Evolutionary conservation across 2,888 invertebrate genomes (phyloP), one percentile per base, ranked within the genome.

Genomic region (Dasypogon diadema): DNA sequence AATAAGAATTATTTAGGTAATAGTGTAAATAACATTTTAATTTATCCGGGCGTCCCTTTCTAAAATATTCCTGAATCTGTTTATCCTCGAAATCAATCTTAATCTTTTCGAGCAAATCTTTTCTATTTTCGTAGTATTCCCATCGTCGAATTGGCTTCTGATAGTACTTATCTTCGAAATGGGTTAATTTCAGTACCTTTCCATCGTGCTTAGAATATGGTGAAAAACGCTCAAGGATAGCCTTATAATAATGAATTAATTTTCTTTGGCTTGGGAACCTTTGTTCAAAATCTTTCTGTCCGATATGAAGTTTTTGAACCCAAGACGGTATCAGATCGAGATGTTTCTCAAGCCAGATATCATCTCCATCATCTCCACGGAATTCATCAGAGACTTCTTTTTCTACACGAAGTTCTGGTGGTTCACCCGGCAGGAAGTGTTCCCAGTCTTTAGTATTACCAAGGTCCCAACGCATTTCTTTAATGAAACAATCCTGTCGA

Each of bases 151-250:
- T 80, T 3, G 87, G 82, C 10, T 83, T 80, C 5, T 80, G 78
- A 76, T 85, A 86, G 0, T 81, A 75, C 10, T 81, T 79, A 37
- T 84, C 83, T 0, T 81, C 79, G 74, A 77, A 86, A 0, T 81
- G 8, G 0, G 84, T 85, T 30, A 85, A 22, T 55, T 83, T 83
- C 77, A 79, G 81, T 2, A 80, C 75, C 75, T 82, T 86, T 0
- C 96, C 96, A 83, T 94, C 92, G 0, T 86, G 86, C 81, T 92
- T 89, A 0, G 90, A 88, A 81, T 95, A 96, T 0, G 93, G 92
- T 0, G 95, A 90, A 84, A 91, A 96, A 78, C 92, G 90, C 83
- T 96, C 93, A 5, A 94, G 87, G 46, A 92, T 87, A 0, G 92
- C 90, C 79, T 92, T 90, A 83, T 93, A 94, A 83, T 92, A 97